phyloP scores from a whole-genome alignment of 1,140 invertebrate genomes.

The Holcopasites calliopsidis region DNA sequence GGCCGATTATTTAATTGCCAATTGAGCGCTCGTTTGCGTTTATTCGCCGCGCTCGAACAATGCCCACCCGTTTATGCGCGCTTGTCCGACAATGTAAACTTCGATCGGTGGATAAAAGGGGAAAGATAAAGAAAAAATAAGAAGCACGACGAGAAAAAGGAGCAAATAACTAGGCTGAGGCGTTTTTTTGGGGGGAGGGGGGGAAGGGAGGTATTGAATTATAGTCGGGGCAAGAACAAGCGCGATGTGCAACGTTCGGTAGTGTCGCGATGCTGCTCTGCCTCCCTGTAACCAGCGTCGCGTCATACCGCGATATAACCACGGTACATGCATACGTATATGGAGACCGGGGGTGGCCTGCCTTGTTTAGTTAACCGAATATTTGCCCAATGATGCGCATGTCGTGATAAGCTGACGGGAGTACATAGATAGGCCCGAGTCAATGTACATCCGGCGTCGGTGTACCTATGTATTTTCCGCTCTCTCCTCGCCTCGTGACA shows the following conservation, averaged over 20 bases:
- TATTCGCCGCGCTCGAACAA: neutral
- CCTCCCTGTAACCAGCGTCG: conserved; percentile 16
- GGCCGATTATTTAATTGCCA: conserved; percentile 20
- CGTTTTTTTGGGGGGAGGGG: too few relatives aligned
- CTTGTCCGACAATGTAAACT: neutral
- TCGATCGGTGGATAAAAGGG: neutral
- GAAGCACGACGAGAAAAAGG: neutral
- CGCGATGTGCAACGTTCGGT: neutral
- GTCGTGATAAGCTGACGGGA: conserved; percentile 54
- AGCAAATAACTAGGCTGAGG: neutral
- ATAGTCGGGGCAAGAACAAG: conserved; percentile 31
- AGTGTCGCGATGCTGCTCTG: neutral
- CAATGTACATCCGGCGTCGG: conserved; percentile 43
- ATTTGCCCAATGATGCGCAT: conserved; percentile 64
- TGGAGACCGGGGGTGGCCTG: conserved; percentile 15
- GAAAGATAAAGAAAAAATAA: neutral
- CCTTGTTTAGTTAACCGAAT: conserved; percentile 65
- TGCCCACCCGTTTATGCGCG: neutral
- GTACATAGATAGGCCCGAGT: conserved; percentile 36
- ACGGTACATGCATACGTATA: conserved; percentile 6
- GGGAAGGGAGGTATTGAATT: conserved; percentile 39
- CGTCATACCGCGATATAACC: conserved; percentile 26
- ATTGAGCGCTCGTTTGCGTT: conserved; percentile 15
- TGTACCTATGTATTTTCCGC: conserved; percentile 41
- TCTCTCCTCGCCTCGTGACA: conserved; percentile 46